Conservation (phyloP, 1,140 invertebrate genomes). For the Pomacea maculata region DNA sequence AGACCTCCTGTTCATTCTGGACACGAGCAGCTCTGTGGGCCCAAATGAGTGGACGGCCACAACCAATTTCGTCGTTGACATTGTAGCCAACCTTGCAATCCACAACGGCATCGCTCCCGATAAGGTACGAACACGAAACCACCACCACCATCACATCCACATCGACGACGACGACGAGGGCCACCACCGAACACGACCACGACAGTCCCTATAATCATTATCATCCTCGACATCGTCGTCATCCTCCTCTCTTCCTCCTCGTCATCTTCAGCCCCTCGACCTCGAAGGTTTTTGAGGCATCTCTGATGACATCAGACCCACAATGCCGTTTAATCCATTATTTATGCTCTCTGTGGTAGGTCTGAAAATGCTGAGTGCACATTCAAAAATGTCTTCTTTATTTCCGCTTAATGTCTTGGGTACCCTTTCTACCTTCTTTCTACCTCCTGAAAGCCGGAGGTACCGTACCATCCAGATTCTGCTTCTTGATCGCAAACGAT, state of each 20-base stretch:
- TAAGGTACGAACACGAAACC: slow-evolving; percentile 15
- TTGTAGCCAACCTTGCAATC: slow-evolving; percentile 35
- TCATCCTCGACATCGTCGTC: not conserved
- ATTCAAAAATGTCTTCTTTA: no score
- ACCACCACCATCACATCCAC: no score
- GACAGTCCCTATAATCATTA: not conserved
- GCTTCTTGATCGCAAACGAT: no score
- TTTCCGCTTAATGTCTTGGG: no score
- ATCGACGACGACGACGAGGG: not conserved
- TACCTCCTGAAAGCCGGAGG: no score
- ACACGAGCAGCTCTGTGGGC: slow-evolving; percentile 45
- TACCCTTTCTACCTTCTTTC: no score
- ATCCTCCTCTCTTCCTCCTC: not conserved
- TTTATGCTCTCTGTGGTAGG: no score
- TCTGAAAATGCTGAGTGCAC: no score
- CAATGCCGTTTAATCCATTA: no score
- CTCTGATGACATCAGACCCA: no score
- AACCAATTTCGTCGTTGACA: slow-evolving; percentile 40
- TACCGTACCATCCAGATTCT: no score
- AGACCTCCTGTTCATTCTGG: slow-evolving; percentile 53
- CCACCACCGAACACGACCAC: not conserved
- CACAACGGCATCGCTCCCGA: slow-evolving; percentile 30
- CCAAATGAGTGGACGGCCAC: slow-evolving; percentile 37
- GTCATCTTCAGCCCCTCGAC: not conserved
- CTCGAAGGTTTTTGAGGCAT: no score